Evolutionary conservation across 2,888 invertebrate species (phyloP).

Genomic region (Pemphredon lugubris): DNA sequence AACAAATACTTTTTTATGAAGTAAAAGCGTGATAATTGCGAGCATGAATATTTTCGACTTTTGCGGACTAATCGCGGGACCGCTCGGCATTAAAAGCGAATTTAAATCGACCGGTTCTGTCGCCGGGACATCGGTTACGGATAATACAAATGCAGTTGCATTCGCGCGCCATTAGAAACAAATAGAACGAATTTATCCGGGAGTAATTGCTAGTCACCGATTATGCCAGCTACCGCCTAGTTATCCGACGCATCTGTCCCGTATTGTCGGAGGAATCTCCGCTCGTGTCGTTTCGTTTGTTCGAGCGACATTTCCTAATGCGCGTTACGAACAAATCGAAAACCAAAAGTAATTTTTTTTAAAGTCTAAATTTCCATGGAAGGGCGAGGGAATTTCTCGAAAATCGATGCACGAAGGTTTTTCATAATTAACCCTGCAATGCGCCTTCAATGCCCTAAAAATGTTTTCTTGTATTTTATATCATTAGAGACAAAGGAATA

Average conservation of each 20-base stretch:
- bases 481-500: too few relatives aligned
- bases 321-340: too few relatives aligned
- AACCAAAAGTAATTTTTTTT: too few relatives aligned
- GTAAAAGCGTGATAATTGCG: too few relatives aligned
- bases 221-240: slow-evolving; percentile 23
- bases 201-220: slow-evolving; percentile 31
- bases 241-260: slow-evolving; percentile 20
- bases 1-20: too few relatives aligned
- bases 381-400: too few relatives aligned
- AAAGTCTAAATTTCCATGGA: too few relatives aligned
- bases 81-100: slow-evolving; percentile 22
- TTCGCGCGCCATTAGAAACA: not conserved
- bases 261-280: not conserved
- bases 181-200: slow-evolving; percentile 13
- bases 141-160: slow-evolving; percentile 21
- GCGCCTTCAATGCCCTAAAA: too few relatives aligned
- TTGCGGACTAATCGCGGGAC: slow-evolving; percentile 1
- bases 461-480: too few relatives aligned
- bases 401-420: too few relatives aligned
- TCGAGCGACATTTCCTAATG: not conserved
- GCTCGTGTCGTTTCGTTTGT: not conserved
- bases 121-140: slow-evolving; percentile 19
- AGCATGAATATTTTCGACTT: not conserved
- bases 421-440: too few relatives aligned
- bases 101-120: slow-evolving; percentile 28